Evolutionary conservation across 2,888 invertebrate genomes (phyloP), one percentile per base, ranked within the genome.

Genomic region (Chironomus tentans): DNA sequence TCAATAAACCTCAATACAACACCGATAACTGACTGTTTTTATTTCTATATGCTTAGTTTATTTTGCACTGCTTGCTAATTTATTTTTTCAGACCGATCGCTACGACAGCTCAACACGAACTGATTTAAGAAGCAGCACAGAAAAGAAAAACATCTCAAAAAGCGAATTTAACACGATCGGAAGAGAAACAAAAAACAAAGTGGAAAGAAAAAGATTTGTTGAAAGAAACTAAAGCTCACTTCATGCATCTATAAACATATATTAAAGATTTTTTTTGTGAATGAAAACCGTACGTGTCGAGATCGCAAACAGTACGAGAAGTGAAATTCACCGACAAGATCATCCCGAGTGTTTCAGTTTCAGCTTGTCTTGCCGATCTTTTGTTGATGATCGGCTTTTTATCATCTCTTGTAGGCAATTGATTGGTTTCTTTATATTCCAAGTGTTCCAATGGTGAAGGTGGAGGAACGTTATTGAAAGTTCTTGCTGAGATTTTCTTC

Each of bases 81-180:
- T 0, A 13, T 15, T 15, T 50, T 50, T 50, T 50, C 47, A 47
- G 48, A 47, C 74, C 74, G 74, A 74, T 74, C 74, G 7, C 68
- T 6, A 21, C 48, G 48, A 68, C 47, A 38, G 46, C 65, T 74
- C 65, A 47, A 68, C 74, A 18, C 74, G 47, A 68, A 74, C 74
- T 74, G 68, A 74, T 68, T 74, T 74, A 74, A 74, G 71, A 71
- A 61, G 28, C 56, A 28, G 15, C 47, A 47, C 7, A 10, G n/a
- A 21, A 70, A 47, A 48, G 61, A 12, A 62, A 65, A 65, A 65
- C 24, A 65, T 65, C 18, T 65, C 22, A 15, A 15, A 65, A 65
- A 24, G 65, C 15, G 18, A 56, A 56, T 24, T 48, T n/a, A 70
- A 48, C 70, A 70, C 56, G 56, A 50, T 71, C 56, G 71, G 6